Evolutionary conservation across 2,113 vertebrate genomes (phyloP), one percentile per base, ranked within the genome.

Genomic region (Dicaeum eximium): DNA sequence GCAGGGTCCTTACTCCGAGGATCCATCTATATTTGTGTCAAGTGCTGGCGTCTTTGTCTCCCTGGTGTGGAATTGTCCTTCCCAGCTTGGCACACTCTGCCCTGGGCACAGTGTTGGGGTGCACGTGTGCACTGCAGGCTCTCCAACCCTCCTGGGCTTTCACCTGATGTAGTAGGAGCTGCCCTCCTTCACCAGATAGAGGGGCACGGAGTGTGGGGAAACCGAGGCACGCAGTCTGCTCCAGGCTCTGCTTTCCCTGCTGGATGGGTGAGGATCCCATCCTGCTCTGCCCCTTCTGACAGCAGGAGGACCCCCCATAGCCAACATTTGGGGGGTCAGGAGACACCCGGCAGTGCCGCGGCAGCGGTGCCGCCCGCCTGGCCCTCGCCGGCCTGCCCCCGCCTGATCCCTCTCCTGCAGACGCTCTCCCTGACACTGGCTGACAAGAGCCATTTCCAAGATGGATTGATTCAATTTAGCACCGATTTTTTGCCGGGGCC

Each of bases 381-480:
- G 82, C 90, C 87, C 95, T 95, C 5, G 7, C 86, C 45, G 90
- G 82, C 85, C 80, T 81, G 57, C 92, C 94, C 95, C 98, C 96
- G 30, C 98, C 98, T 97, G 97, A 97, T 98, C 96, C 93, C 93
- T 91, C 97, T 97, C 95, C 96, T 90, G 96, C 98, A 97, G 98
- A 97, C 97, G 95, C 97, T 91, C 96, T 97, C 97, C 96, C 97
- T 98, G 97, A 98, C 98, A 98, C 97, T 38, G 97, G 94, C 98
- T 98, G 98, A 98, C 98, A 98, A 98, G 97, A 98, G 97, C 98
- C 98, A 98, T 98, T 98, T 98, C 98, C 96, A 98, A 98, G 98
- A 98, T 98, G 98, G 98, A 98, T 98, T 98, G 98, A 98, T 98
- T 98, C 98, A 98, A 98, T 98, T 98, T 98, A 98, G 98, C 97